Conservation (phyloP, 2,797 vertebrate genomes). For the Percopsis omiscomaycus region DNA sequence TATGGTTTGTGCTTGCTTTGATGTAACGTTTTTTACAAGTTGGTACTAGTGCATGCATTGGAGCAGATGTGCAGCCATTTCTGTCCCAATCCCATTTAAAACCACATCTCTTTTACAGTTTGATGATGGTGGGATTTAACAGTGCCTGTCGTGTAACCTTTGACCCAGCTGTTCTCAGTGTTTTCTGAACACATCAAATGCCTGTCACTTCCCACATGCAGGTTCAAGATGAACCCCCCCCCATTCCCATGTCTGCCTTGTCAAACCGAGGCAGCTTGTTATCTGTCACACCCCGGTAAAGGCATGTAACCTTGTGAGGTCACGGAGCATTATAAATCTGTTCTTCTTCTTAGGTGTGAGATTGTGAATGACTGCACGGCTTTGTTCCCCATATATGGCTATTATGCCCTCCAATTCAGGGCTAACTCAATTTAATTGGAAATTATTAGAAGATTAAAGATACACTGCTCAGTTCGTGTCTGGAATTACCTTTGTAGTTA, state of each 20-base stretch:
- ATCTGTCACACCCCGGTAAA: conserved; percentile 43
- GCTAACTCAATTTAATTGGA: too few relatives aligned
- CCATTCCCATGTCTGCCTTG: conserved; percentile 23
- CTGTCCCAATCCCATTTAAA: conserved; percentile 21
- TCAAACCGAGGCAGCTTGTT: conserved; percentile 34
- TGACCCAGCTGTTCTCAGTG: conserved; percentile 22
- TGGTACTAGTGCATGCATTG: background rate
- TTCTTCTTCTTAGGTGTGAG: conserved; percentile 47
- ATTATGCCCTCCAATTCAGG: conserved; percentile 18
- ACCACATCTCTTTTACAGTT: conserved; percentile 18
- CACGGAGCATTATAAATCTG: conserved; percentile 42
- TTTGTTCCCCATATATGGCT: conserved; percentile 26
- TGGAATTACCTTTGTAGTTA: too few relatives aligned
- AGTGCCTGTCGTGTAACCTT: conserved; percentile 35
- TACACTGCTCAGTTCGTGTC: too few relatives aligned
- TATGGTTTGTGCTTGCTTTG: too few relatives aligned
- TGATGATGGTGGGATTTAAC: conserved; percentile 12
- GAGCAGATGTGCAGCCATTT: conserved; percentile 5
- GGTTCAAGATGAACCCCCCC: conserved; percentile 41
- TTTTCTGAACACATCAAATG: conserved; percentile 27
- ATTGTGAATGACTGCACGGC: conserved; percentile 34
- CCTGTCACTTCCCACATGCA: conserved; percentile 27
- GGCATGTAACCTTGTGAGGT: conserved; percentile 62
- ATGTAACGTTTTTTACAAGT: too few relatives aligned
- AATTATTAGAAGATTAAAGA: too few relatives aligned